These are phyloP conservation scores for Malacoctenus gilli DNA, from an alignment of 2,797 vertebrate genomes.

Conservation along the genomic window DNA sequence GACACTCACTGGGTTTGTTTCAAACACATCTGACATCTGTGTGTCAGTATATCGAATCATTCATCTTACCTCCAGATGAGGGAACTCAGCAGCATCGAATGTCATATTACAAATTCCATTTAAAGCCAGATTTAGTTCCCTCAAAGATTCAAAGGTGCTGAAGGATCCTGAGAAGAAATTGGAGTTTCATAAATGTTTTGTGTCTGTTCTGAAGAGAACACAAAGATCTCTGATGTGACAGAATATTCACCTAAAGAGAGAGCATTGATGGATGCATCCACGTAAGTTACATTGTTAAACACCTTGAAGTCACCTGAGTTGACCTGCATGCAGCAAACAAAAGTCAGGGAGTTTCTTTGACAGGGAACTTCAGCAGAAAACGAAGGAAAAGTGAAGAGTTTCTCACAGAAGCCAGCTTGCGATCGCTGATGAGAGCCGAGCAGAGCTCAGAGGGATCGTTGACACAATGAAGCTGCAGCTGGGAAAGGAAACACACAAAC, in stretches of 20 bases:
- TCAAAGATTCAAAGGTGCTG: slow-evolving; percentile 80
- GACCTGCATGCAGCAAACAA: slow-evolving; percentile 69
- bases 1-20: too few species aligned
- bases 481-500: slow-evolving; percentile 8
- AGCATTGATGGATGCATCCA: slow-evolving; percentile 76
- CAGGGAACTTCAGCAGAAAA: neutral
- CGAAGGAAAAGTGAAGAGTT: neutral
- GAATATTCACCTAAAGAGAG: slow-evolving; percentile 74
- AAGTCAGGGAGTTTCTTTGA: neutral
- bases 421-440: slow-evolving; percentile 73
- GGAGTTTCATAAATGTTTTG: too few species aligned
- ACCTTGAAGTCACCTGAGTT: slow-evolving; percentile 66
- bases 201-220: neutral
- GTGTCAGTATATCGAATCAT: too few species aligned
- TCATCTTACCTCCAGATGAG: slow-evolving; percentile 82
- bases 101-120: slow-evolving; percentile 80
- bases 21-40: too few species aligned
- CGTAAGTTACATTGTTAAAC: slow-evolving; percentile 74
- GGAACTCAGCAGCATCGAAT: slow-evolving; percentile 80
- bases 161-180: too few species aligned
- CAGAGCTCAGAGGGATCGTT: slow-evolving; percentile 76
- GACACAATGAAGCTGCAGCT: slow-evolving; percentile 74
- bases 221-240: neutral
- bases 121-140: slow-evolving; percentile 84
- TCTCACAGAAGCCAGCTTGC: slow-evolving; percentile 70